Conservation (phyloP, 1,140 invertebrate species). For the Adelges cooleyi region DNA sequence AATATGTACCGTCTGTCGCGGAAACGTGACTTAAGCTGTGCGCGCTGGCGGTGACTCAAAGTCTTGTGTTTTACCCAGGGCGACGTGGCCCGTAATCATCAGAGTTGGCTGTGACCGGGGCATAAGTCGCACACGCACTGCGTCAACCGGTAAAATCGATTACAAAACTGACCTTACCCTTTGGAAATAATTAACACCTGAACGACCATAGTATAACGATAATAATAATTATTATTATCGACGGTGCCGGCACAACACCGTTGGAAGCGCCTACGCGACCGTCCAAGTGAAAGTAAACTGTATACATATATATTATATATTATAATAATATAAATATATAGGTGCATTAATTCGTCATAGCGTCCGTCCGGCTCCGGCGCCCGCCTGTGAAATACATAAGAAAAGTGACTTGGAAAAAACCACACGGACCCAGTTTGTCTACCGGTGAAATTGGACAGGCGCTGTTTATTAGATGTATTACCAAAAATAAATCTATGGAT, state of each 20-base stretch:
- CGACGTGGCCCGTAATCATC: no score
- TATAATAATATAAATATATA: no score
- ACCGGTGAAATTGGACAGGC: not conserved
- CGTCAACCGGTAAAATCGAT: slow-evolving; percentile 1
- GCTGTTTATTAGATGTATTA: no score
- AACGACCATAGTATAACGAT: no score
- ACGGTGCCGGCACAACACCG: no score
- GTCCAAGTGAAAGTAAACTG: slow-evolving; percentile 17
- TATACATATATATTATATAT: no score
- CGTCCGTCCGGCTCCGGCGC: not conserved
- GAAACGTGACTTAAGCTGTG: slow-evolving; percentile 12
- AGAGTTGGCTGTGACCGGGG: no score
- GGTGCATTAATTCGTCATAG: slow-evolving; percentile 15
- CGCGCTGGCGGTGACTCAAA: not conserved
- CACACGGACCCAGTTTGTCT: no score
- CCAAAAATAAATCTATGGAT: not conserved
- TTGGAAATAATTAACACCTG: not conserved
- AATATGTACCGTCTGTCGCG: not conserved
- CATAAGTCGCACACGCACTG: no score
- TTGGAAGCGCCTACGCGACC: not conserved
- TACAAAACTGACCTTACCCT: not conserved
- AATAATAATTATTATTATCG: no score
- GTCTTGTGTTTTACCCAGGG: not conserved
- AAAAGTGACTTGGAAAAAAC: not conserved
- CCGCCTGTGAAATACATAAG: not conserved